Conservation (phyloP, 2,797 vertebrate species). For the Crenichthys baileyi region DNA sequence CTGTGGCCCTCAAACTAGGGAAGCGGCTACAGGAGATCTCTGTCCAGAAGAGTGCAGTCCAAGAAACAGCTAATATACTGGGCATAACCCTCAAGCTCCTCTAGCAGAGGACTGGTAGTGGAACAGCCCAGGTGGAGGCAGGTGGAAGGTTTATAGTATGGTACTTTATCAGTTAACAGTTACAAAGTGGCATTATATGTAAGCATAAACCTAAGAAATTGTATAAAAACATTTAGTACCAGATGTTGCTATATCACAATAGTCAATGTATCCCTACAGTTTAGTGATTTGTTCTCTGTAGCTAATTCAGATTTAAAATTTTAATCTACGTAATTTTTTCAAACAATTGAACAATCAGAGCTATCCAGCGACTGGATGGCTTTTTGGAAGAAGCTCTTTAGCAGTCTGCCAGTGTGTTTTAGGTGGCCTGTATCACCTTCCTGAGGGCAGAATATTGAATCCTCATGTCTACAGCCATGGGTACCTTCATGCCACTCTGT, state of each 20-base stretch:
- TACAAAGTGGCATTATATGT: background rate
- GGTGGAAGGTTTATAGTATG: background rate
- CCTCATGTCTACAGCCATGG: no score
- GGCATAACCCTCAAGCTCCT: background rate
- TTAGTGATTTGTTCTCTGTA: background rate
- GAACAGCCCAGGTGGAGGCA: background rate
- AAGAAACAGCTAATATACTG: background rate
- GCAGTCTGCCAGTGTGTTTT: background rate
- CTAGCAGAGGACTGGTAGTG: background rate
- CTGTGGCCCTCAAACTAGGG: background rate
- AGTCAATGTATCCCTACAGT: background rate
- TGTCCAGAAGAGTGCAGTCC: background rate
- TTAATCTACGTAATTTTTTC: background rate
- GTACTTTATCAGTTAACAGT: background rate
- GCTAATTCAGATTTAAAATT: background rate
- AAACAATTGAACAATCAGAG: background rate
- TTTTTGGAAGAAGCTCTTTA: background rate
- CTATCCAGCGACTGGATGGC: background rate
- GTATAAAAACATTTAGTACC: background rate
- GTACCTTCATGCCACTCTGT: no score
- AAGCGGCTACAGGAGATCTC: background rate
- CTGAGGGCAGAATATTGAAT: background rate
- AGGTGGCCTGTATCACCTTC: background rate
- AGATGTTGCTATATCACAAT: background rate
- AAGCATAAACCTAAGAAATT: background rate